phyloP scores from a whole-genome alignment of 2,113 vertebrate species.

The Pelecanoides urinatrix region DNA sequence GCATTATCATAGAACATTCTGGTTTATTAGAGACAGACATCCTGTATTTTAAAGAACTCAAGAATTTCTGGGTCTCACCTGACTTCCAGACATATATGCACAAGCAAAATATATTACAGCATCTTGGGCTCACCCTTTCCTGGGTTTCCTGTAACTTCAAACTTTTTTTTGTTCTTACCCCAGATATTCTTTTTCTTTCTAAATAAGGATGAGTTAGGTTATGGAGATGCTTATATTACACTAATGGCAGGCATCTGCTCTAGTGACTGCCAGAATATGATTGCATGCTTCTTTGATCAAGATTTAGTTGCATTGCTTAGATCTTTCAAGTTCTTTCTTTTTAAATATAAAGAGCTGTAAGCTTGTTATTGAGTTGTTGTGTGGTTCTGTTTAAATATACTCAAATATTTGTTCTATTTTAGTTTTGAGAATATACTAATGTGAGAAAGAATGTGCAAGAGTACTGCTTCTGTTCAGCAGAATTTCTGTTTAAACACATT shows the following conservation, averaged over 20 bases:
- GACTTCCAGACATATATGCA: not conserved
- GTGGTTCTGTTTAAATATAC: slow-evolving; percentile 32
- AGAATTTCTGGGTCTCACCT: not conserved
- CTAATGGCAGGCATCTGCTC: slow-evolving; percentile 18
- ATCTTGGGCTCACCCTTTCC: not conserved
- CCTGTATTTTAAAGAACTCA: not conserved
- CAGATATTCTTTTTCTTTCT: not conserved
- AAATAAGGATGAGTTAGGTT: slow-evolving; percentile 2
- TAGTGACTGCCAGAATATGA: not conserved
- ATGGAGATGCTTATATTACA: not conserved
- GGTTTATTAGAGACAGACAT: not conserved
- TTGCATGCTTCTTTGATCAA: slow-evolving; percentile 24
- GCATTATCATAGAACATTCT: not conserved
- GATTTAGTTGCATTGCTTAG: slow-evolving; percentile 8
- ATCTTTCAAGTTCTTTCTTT: slow-evolving; percentile 13
- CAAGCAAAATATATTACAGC: not conserved
- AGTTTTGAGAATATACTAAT: not conserved
- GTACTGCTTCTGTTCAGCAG: not conserved
- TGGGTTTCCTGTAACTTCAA: not conserved
- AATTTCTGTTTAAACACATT: not conserved
- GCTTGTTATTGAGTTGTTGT: not conserved
- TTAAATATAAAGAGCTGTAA: not conserved
- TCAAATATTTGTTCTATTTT: slow-evolving; percentile 34
- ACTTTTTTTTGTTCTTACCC: not conserved
- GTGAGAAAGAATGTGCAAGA: not conserved